Conservation (phyloP, 2,113 vertebrate genomes). For the Marmota monax region DNA sequence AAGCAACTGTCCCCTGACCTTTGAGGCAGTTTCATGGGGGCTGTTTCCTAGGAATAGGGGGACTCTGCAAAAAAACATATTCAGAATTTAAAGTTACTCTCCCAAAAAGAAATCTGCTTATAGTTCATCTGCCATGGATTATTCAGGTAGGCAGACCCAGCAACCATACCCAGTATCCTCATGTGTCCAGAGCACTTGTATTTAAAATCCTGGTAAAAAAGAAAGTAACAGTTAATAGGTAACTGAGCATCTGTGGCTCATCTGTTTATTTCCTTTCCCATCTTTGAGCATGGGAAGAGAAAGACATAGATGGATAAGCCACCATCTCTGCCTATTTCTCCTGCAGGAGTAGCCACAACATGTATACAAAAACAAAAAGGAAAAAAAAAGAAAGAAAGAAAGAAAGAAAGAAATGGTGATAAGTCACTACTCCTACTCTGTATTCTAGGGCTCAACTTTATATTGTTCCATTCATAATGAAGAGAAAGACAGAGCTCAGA, state of each 20-base stretch:
- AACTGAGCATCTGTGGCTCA: conserved; percentile 62
- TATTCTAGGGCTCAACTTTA: not conserved
- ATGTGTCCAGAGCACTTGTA: not conserved
- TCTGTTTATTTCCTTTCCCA: not conserved
- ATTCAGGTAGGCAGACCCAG: not conserved
- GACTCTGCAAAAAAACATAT: not conserved
- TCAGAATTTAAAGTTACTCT: conserved; percentile 31
- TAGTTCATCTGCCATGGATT: not conserved
- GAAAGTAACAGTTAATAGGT: not conserved
- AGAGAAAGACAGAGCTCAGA: not conserved
- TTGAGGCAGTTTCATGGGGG: not conserved
- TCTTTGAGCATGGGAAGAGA: not conserved
- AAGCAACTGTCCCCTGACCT: not conserved
- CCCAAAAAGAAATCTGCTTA: not conserved
- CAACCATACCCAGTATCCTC: not conserved
- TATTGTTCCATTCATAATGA: not conserved
- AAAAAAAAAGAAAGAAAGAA: no score
- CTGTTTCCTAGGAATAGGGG: not conserved
- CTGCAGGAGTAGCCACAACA: conserved; percentile 20
- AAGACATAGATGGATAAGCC: not conserved
- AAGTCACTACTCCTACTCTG: not conserved
- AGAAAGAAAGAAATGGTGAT: not conserved
- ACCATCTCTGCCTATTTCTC: conserved; percentile 13
- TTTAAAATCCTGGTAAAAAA: not conserved
- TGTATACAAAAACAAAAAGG: no score